phyloP scores from a whole-genome alignment of 2,888 invertebrate species.

The Noctua janthe region DNA sequence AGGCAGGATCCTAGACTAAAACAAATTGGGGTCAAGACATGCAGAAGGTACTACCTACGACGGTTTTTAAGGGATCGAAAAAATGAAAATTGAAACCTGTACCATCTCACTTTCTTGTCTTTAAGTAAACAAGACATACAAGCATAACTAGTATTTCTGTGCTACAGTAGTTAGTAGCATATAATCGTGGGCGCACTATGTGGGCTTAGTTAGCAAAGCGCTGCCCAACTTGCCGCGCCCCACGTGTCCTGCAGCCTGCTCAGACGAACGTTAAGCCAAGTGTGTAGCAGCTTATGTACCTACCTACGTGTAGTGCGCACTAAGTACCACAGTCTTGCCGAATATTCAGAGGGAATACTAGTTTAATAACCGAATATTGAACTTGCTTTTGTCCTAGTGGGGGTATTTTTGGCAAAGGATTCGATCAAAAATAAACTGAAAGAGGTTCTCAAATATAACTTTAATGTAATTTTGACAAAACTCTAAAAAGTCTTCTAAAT shows the following conservation, averaged over 20 bases:
- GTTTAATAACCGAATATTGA: neutral
- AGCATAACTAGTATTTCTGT: neutral
- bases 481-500: neutral
- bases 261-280: constrained; percentile 52
- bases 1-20: neutral
- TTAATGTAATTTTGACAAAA: neutral
- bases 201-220: constrained; percentile 60
- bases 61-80: neutral
- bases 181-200: constrained; percentile 24
- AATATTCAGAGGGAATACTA: constrained; percentile 16
- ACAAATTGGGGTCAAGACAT: neutral
- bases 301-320: neutral
- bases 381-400: too few species aligned
- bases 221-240: constrained; percentile 65
- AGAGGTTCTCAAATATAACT: neutral
- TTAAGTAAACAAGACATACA: neutral
- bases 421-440: neutral
- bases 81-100: neutral
- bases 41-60: neutral
- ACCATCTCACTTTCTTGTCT: neutral
- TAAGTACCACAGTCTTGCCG: constrained; percentile 9
- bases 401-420: too few species aligned
- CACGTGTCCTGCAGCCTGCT: constrained; percentile 45
- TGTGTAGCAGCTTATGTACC: constrained; percentile 21
- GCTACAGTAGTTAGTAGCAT: neutral